Evolutionary conservation across 2,113 vertebrate species (phyloP), one percentile per base, ranked within the genome.

Genomic region (Terrapene triunguis): DNA sequence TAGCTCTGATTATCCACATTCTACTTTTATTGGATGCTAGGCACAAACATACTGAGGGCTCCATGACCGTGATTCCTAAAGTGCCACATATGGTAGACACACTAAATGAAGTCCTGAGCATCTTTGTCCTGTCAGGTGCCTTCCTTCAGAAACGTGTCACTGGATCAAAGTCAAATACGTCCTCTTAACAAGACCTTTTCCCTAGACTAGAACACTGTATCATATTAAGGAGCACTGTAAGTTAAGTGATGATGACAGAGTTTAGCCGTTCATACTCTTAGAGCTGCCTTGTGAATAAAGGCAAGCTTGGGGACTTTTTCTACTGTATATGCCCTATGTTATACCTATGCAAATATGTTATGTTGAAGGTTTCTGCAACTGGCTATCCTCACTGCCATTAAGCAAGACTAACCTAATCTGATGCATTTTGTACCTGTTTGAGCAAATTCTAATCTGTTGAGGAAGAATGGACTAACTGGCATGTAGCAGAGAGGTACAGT

Each of bases 171-270:
- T 85, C 90, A 83, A 87, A 59, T 76, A 83, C 24, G 89, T 93
- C 47, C 81, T 89, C 85, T 79, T 85, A 89, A 88, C 90, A 22
- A 85, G 92, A 79, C 1, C 22, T 55, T 55, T 84, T 38, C 44
- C 47, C 47, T 74, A 2, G 8, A 92, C 86, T 14, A 87, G 92
- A 97, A 91, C 95, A 97, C 92, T 27, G 0, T 65, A 72, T 81
- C 12, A 0, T 50, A 74, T 96, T 96, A 96, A 94, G 93, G 85
- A 91, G 83, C 53, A 1, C 87, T 91, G 89, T 51, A 94, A 95
- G 90, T 95, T 97, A 96, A 97, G 93, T 76, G 78, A 94, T 87
- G 94, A 65, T 97, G 95, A 96, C 90, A 97, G 95, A 94, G 93
- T 96, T 95, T 97, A 97, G 92, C 90, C 88, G 93, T 92, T 97